A percentile compares a stretch with the other conserved stretches of the same genome.
Evolutionary conservation across 1,140 invertebrate genomes (phyloP).

Genomic region (Laupala kohalensis): DNA sequence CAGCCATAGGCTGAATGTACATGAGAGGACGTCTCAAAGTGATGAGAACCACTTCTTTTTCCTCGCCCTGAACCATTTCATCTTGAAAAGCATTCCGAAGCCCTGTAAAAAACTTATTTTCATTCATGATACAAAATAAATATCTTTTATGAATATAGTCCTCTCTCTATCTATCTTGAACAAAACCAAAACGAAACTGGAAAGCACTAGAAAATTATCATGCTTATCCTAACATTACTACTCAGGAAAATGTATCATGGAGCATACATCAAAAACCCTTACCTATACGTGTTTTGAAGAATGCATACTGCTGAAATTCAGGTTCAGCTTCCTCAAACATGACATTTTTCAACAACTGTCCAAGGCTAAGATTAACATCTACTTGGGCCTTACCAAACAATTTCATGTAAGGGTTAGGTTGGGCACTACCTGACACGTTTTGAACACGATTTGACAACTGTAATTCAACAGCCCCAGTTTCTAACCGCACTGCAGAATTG

Average conservation of each 20-base stretch:
- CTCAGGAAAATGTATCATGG: no score
- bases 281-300: constrained; percentile 88
- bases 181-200: no score
- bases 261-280: constrained; percentile 3
- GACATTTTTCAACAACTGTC: constrained; percentile 83
- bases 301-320: constrained; percentile 92
- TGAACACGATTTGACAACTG: constrained; percentile 88
- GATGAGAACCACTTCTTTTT: constrained; percentile 89
- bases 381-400: constrained; percentile 90
- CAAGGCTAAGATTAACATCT: constrained; percentile 86
- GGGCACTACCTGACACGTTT: constrained; percentile 57
- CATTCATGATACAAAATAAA: not conserved
- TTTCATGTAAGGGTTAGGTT: constrained; percentile 49
- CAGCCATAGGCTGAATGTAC: constrained; percentile 88
- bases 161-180: no score
- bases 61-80: constrained; percentile 75
- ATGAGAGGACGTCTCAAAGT: constrained; percentile 81
- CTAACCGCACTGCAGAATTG: constrained; percentile 86
- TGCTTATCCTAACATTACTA: no score
- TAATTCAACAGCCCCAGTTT: constrained; percentile 82
- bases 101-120: constrained; percentile 24
- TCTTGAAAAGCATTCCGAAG: constrained; percentile 76
- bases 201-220: no score
- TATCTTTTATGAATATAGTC: no score
- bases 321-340: constrained; percentile 94